Evolutionary conservation across 23 tunicate genomes (phyloP).

Genomic region (Halocynthia aurantium): DNA sequence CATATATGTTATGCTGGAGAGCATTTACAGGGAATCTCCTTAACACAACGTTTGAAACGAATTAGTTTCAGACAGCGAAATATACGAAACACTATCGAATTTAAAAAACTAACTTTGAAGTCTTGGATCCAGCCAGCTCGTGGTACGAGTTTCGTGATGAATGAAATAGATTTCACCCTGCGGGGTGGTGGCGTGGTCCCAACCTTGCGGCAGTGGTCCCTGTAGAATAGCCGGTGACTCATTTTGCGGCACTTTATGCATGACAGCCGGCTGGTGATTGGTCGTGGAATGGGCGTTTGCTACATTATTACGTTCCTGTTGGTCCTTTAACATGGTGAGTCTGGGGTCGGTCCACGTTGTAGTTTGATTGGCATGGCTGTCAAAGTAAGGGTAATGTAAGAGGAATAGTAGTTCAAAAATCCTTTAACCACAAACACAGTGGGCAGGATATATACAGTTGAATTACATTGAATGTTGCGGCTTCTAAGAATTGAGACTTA

Average conservation of each 20-base stretch:
- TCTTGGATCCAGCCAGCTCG: slow-evolving; percentile 90
- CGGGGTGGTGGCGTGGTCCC: slow-evolving; percentile 81
- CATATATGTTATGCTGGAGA: no score
- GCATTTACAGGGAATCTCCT: no score
- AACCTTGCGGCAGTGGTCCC: slow-evolving; percentile 59
- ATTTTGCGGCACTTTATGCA: slow-evolving; percentile 1
- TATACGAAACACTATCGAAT: not conserved
- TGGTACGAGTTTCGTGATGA: slow-evolving; percentile 66
- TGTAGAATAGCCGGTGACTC: slow-evolving; percentile 10
- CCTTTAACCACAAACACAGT: no score
- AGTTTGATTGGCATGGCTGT: slow-evolving; percentile 69
- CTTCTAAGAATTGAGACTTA: no score
- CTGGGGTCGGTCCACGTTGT: slow-evolving; percentile 93
- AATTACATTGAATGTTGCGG: no score
- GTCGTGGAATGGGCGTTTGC: slow-evolving; percentile 33
- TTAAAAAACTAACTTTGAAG: slow-evolving; percentile 36
- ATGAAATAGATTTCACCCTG: slow-evolving; percentile 82
- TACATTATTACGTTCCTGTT: slow-evolving; percentile 34
- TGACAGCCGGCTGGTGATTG: slow-evolving; percentile 33
- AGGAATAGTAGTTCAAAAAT: no score
- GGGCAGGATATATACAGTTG: no score
- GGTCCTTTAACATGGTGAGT: slow-evolving; percentile 68
- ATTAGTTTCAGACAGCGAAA: no score
- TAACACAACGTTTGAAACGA: no score
- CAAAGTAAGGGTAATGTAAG: no score